These are phyloP conservation scores for Ceyx melanurus DNA, from an alignment of 2,113 vertebrate genomes.

Conservation along the genomic window DNA sequence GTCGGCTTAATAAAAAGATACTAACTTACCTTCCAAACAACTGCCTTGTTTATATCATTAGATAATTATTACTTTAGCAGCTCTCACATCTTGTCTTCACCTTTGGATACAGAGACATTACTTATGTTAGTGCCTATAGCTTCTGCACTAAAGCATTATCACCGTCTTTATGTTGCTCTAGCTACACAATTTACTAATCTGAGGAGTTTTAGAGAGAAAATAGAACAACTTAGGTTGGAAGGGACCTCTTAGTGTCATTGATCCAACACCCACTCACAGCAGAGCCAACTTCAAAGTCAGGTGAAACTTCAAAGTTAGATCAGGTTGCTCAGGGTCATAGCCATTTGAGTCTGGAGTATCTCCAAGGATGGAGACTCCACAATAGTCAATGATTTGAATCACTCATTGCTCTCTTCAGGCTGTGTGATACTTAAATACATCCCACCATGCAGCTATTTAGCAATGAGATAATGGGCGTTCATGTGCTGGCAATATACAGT, in stretches of 20 bases:
- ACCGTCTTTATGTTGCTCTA: background rate
- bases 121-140: background rate
- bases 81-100: background rate
- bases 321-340: constrained; percentile 38
- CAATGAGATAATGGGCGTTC: background rate
- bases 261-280: background rate
- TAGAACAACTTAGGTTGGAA: background rate
- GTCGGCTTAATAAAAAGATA: background rate
- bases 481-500: background rate
- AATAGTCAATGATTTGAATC: background rate
- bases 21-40: constrained; percentile 5
- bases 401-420: background rate
- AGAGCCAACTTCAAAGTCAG: constrained; percentile 54
- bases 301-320: constrained; percentile 52
- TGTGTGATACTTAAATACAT: background rate
- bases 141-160: background rate
- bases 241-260: constrained; percentile 12
- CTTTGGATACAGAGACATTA: background rate
- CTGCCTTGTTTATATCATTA: background rate
- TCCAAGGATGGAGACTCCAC: background rate
- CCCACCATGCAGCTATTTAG: background rate
- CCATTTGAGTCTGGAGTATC: constrained; percentile 1
- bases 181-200: background rate
- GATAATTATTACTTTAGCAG: background rate
- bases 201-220: background rate